These are phyloP conservation scores for Cataglyphis rosenhaueri DNA, from an alignment of 2,888 invertebrate genomes.

Conservation along the genomic window DNA sequence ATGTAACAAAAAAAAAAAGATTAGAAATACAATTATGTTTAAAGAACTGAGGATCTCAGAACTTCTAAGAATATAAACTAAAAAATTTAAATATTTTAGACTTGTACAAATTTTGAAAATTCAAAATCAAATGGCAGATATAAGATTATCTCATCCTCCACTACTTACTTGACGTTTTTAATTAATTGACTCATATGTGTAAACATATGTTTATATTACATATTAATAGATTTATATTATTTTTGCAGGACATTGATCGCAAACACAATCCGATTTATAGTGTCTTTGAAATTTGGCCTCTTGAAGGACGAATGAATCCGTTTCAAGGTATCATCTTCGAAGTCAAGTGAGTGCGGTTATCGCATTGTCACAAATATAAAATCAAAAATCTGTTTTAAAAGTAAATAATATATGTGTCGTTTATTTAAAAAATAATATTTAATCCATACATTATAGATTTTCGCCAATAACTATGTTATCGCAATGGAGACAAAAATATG, in stretches of 20 bases:
- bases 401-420: background rate
- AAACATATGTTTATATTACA: background rate
- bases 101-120: background rate
- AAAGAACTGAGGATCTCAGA: background rate
- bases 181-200: background rate
- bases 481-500: background rate
- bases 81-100: background rate
- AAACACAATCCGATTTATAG: slow-evolving; percentile 69
- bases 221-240: slow-evolving; percentile 4
- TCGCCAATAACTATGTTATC: slow-evolving; percentile 62
- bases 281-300: slow-evolving; percentile 77
- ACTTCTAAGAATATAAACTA: background rate
- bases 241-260: slow-evolving; percentile 67
- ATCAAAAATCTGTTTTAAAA: background rate
- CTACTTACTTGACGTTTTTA: background rate
- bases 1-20: background rate
- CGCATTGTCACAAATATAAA: background rate
- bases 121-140: background rate
- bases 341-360: slow-evolving; percentile 72
- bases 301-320: slow-evolving; percentile 79
- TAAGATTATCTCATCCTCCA: background rate
- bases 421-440: background rate
- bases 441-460: slow-evolving; percentile 64
- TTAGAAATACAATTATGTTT: background rate
- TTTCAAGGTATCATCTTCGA: slow-evolving; percentile 80